Conservation (phyloP, 2,888 invertebrate species). For the Allacma fusca region DNA sequence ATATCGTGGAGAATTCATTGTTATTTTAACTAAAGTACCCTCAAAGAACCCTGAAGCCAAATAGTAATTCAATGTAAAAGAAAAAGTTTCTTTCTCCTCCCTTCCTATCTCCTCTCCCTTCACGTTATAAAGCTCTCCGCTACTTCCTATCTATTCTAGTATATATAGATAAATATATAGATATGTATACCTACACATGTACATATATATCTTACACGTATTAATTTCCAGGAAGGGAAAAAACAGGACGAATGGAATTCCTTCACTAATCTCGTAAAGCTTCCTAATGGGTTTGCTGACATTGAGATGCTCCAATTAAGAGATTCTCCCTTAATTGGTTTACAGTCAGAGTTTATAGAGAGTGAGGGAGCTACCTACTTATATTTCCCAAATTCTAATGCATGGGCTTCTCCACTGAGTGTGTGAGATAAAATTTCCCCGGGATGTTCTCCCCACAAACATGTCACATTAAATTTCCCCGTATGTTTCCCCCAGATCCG, state of each 20-base stretch:
- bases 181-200: no score
- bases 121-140: neutral
- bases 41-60: neutral
- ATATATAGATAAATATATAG: no score
- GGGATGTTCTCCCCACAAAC: no score
- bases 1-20: neutral
- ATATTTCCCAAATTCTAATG: no score
- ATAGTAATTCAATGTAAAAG: neutral
- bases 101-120: neutral
- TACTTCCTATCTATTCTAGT: no score
- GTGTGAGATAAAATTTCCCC: no score
- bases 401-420: no score
- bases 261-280: conserved; percentile 14
- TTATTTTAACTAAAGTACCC: conserved; percentile 8
- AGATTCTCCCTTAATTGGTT: conserved; percentile 16
- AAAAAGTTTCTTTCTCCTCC: neutral
- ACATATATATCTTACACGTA: neutral
- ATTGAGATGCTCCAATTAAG: conserved; percentile 12
- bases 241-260: neutral
- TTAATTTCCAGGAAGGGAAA: conserved; percentile 13
- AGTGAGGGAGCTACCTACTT: no score
- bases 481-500: no score
- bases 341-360: no score
- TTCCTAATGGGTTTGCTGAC: conserved; percentile 1
- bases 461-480: no score